Evolutionary conservation across 2,797 vertebrate genomes (phyloP).

Genomic region (Sebastes iracundus): DNA sequence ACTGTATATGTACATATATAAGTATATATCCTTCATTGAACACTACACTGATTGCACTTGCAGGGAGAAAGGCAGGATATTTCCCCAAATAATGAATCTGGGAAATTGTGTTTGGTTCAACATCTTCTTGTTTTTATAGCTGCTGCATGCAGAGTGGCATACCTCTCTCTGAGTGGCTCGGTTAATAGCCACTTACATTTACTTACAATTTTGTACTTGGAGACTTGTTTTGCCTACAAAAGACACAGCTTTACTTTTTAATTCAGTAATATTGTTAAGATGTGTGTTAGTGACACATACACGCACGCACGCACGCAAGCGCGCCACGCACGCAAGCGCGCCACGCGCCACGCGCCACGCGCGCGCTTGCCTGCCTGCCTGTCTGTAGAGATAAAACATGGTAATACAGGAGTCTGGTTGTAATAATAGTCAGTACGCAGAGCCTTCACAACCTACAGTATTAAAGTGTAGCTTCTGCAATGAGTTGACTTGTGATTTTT

Average conservation of each 20-base stretch:
- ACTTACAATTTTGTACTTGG: neutral
- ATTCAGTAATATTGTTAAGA: neutral
- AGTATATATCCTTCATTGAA: too few species aligned
- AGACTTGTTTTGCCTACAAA: neutral
- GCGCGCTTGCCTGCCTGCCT: neutral
- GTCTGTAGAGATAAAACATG: slow-evolving; percentile 28
- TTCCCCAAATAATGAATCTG: too few species aligned
- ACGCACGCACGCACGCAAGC: neutral
- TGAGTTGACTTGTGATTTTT: slow-evolving; percentile 32
- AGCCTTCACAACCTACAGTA: slow-evolving; percentile 14
- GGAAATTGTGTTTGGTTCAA: neutral
- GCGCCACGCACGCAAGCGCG: too few species aligned
- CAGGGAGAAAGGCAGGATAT: neutral
- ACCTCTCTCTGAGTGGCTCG: neutral
- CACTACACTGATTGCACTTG: too few species aligned
- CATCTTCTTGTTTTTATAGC: neutral
- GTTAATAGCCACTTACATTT: neutral
- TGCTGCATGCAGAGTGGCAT: neutral
- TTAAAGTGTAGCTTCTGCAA: slow-evolving; percentile 40
- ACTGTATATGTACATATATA: too few species aligned
- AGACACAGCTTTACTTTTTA: neutral
- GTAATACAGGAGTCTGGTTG: neutral
- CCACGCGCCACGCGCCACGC: too few species aligned
- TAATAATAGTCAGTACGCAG: slow-evolving; percentile 23
- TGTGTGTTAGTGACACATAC: neutral